These are phyloP conservation scores for Lepus oiostolus DNA, from an alignment of 2,797 vertebrate species.

Conservation along the genomic window DNA sequence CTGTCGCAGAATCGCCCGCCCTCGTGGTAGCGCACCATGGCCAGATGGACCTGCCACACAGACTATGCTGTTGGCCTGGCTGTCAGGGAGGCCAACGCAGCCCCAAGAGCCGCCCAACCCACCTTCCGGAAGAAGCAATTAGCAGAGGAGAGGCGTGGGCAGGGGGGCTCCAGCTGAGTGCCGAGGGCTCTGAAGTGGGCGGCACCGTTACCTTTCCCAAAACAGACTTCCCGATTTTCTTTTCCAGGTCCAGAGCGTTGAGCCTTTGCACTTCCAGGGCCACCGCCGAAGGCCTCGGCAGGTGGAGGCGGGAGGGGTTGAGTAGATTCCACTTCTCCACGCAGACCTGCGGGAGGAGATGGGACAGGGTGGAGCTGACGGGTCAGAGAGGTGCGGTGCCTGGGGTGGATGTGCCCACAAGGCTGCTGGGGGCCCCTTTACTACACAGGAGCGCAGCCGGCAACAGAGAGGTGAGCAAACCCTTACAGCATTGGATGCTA, in stretches of 20 bases:
- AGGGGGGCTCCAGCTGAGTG: neutral
- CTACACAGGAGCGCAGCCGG: neutral
- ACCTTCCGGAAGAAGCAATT: neutral
- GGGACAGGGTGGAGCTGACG: neutral
- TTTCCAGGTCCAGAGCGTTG: slow-evolving; percentile 91
- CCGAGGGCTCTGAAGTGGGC: neutral
- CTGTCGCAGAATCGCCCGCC: slow-evolving; percentile 96
- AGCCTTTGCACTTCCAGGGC: slow-evolving; percentile 96
- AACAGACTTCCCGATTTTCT: slow-evolving; percentile 96
- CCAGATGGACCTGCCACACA: slow-evolving; percentile 94
- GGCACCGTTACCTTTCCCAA: slow-evolving; percentile 94
- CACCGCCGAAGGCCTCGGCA: slow-evolving; percentile 95
- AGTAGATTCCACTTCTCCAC: slow-evolving; percentile 97
- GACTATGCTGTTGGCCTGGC: neutral
- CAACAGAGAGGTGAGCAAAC: accelerated
- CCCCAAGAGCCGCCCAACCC: neutral
- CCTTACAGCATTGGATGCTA: neutral
- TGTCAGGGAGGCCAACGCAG: neutral
- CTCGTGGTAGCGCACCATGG: slow-evolving; percentile 97
- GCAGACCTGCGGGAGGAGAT: slow-evolving; percentile 89
- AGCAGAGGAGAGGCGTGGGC: neutral
- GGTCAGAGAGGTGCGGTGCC: neutral
- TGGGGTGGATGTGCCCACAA: neutral
- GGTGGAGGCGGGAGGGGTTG: slow-evolving; percentile 94
- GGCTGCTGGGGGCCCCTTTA: neutral